phyloP scores from a whole-genome alignment of 2,797 vertebrate species.

The Orestias chungarensis region DNA sequence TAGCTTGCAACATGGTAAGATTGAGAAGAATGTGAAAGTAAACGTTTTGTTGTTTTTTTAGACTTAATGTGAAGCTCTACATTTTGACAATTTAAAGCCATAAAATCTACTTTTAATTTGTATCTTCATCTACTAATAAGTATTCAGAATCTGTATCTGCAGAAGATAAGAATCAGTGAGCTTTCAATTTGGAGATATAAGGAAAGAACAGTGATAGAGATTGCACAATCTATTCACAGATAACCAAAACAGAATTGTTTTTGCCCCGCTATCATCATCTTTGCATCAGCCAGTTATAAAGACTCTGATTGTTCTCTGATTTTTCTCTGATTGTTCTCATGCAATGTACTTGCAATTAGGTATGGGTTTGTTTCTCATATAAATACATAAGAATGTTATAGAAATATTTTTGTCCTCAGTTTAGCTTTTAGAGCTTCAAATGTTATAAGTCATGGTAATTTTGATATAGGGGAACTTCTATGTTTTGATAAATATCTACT shows the following conservation, averaged over 20 bases:
- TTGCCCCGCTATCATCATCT: neutral
- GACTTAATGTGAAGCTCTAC: too few relatives aligned
- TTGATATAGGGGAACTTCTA: too few relatives aligned
- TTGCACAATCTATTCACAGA: neutral
- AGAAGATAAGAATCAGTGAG: neutral
- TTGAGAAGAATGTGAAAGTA: neutral
- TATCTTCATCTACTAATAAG: neutral
- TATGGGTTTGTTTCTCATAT: neutral
- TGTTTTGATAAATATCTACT: too few relatives aligned
- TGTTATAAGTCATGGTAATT: too few relatives aligned
- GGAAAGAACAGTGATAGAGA: neutral
- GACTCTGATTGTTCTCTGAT: neutral
- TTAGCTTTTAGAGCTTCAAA: too few relatives aligned
- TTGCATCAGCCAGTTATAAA: neutral
- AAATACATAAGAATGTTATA: neutral
- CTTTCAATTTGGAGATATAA: neutral
- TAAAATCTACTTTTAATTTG: neutral
- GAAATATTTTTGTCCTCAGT: neutral
- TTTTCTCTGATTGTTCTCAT: neutral
- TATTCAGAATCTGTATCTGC: neutral
- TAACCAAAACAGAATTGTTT: neutral
- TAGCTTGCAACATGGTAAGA: conserved; percentile 2
- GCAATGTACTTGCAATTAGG: neutral
- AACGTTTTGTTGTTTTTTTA: neutral
- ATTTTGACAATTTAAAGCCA: too few relatives aligned